Evolutionary conservation across 1,140 invertebrate species (phyloP), one percentile per base, ranked within the genome.

Genomic region (Anoplophora glabripennis): DNA sequence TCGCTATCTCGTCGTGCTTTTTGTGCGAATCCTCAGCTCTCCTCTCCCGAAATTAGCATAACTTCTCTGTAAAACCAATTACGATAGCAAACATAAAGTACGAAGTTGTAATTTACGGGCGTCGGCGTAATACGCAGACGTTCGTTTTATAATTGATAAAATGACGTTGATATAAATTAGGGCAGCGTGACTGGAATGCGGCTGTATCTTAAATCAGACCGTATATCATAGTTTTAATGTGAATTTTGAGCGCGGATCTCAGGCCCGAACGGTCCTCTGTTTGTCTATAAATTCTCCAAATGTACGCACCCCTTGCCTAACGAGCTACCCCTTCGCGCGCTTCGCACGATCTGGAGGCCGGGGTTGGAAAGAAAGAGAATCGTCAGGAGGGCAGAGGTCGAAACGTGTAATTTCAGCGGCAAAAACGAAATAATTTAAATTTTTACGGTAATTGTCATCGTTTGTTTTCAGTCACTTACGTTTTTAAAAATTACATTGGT

Each of bases 201-300:
- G 61, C 65, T 67, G 66, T 72, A 74, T 72, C 72, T 74, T 71
- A 70, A 72, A 74, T 74, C 71, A 65, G 71, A 54, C 59, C 71
- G 72, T 72, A 72, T 74, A 74, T 74, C 71, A 74, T 72, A 69
- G 71, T 74, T 74, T 74, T 72, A 74, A 74, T 74, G 72, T 67
- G 70, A 69, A 66, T 70, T 65, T 70, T 65, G 64, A 68, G 71
- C 69, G 66, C 67, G 70, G 70, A 72, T 72, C 72, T 68, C 62
- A 64, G 60, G 59, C 68, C 65, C 67, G 66, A 66, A 71, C 66
- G 70, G 64, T 65, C 64, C 62, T 67, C 55, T 71, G 71, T 72
- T 72, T 72, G 70, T 72, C 68, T 70, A 68, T 72, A 71, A 71
- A 72, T 71, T 65, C 59, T 71, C 63, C 56, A 58, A 68, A 60